Conservation (phyloP, 2,797 vertebrate genomes). For the Chromis chromis region DNA sequence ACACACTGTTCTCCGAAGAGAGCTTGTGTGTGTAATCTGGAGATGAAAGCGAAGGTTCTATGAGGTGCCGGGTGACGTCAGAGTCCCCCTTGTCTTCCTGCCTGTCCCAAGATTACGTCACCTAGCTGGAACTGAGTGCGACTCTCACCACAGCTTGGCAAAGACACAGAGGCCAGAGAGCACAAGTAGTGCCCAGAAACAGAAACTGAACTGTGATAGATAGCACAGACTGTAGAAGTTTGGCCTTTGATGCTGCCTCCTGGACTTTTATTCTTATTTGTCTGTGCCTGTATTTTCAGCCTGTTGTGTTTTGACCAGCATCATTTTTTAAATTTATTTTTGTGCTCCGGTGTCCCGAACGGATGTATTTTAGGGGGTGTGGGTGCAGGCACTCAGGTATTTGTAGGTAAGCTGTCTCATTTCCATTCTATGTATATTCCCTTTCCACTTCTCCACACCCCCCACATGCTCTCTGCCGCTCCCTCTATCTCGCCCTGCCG, state of each 20-base stretch:
- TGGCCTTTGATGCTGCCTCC: conserved; percentile 21
- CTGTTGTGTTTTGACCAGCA: conserved; percentile 48
- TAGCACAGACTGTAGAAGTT: conserved; percentile 25
- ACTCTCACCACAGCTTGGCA: conserved; percentile 45
- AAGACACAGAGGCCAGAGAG: conserved; percentile 42
- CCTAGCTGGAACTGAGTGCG: conserved; percentile 51
- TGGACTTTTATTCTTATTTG: conserved; percentile 35
- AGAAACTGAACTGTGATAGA: conserved; percentile 24
- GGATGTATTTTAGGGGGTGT: conserved; percentile 51
- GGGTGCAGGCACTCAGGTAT: conserved; percentile 55
- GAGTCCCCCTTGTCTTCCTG: conserved; percentile 36
- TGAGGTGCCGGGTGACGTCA: conserved; percentile 70
- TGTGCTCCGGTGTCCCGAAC: conserved; percentile 48
- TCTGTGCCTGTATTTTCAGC: conserved; percentile 44
- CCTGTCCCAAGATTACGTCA: conserved; percentile 75
- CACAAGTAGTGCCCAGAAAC: conserved; percentile 39
- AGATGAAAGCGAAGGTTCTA: conserved; percentile 42
- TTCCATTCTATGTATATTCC: conserved; percentile 64
- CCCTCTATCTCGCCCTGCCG: conserved; percentile 52
- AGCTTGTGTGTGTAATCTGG: conserved; percentile 46
- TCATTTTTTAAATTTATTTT: conserved; percentile 63
- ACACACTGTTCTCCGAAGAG: conserved; percentile 76
- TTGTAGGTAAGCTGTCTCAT: conserved; percentile 75
- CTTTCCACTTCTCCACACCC: conserved; percentile 44
- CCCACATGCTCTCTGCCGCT: conserved; percentile 41